phyloP scores from a whole-genome alignment of 2,797 vertebrate species.

The Hydrophis major region DNA sequence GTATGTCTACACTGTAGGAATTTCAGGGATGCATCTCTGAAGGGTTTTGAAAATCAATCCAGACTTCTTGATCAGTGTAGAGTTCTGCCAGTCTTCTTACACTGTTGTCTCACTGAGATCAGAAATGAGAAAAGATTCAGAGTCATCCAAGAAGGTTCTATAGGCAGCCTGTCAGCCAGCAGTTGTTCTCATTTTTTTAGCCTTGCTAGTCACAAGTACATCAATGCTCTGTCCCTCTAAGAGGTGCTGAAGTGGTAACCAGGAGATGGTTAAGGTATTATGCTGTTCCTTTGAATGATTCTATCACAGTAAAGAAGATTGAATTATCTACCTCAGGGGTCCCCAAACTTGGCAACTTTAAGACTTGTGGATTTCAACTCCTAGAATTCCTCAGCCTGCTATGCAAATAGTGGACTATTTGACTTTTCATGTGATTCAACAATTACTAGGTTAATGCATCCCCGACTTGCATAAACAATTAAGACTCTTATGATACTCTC shows the following conservation, averaged over 20 bases:
- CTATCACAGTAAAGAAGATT: not conserved
- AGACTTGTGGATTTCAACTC: too few relatives aligned
- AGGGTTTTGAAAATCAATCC: not conserved
- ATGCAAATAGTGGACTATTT: not conserved
- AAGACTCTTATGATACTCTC: not conserved
- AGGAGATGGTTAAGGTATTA: not conserved
- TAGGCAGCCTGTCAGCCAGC: not conserved
- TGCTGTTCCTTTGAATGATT: not conserved
- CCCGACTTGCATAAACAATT: not conserved
- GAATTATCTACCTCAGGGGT: not conserved
- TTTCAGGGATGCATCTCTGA: not conserved
- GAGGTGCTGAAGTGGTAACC: not conserved
- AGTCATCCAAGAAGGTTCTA: not conserved
- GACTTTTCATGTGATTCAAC: not conserved
- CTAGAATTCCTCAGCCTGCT: too few relatives aligned
- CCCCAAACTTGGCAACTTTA: too few relatives aligned
- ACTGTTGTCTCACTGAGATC: not conserved
- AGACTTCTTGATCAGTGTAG: not conserved
- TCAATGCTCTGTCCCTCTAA: not conserved
- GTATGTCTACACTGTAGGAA: not conserved
- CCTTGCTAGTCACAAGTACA: not conserved
- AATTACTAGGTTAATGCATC: not conserved
- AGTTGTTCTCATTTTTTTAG: not conserved
- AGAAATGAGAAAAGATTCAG: too few relatives aligned
- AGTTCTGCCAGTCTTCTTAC: not conserved